These are phyloP conservation scores for Acanthosepion esculentum DNA, from an alignment of 2,888 invertebrate genomes.

Conservation along the genomic window DNA sequence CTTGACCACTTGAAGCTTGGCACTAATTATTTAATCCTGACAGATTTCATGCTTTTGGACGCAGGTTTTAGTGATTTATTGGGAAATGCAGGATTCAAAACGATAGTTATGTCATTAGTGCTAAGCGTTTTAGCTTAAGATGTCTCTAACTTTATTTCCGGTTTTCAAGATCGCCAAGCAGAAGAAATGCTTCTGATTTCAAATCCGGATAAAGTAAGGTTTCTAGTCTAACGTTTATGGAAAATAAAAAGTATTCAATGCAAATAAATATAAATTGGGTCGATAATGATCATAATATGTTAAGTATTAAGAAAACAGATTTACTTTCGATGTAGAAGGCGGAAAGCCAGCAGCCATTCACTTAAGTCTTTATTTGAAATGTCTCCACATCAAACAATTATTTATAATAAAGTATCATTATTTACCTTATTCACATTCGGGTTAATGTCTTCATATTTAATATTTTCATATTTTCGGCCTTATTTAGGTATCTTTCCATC, in stretches of 20 bases:
- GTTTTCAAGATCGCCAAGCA: too few species aligned
- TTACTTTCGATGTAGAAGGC: background rate
- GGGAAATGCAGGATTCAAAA: background rate
- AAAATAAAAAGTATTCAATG: background rate
- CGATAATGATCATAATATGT: background rate
- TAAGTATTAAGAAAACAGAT: background rate
- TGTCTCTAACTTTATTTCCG: too few species aligned
- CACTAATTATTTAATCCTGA: background rate
- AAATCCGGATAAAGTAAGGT: background rate
- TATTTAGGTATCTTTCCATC: too few species aligned
- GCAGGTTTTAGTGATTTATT: background rate
- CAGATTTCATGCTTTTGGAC: background rate
- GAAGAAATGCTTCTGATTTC: background rate
- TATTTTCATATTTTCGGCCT: too few species aligned
- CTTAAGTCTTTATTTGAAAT: too few species aligned
- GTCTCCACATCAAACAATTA: too few species aligned
- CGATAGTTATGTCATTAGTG: too few species aligned
- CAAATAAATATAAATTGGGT: background rate
- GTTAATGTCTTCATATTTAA: too few species aligned
- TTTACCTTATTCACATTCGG: too few species aligned
- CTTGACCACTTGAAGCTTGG: background rate
- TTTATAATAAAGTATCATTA: too few species aligned
- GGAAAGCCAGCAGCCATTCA: too few species aligned
- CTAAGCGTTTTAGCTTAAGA: too few species aligned
- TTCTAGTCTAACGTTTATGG: background rate